Base-by-base conservation (phyloP, 2,113 vertebrate genomes). In the Coreoperca whiteheadi region DNA sequence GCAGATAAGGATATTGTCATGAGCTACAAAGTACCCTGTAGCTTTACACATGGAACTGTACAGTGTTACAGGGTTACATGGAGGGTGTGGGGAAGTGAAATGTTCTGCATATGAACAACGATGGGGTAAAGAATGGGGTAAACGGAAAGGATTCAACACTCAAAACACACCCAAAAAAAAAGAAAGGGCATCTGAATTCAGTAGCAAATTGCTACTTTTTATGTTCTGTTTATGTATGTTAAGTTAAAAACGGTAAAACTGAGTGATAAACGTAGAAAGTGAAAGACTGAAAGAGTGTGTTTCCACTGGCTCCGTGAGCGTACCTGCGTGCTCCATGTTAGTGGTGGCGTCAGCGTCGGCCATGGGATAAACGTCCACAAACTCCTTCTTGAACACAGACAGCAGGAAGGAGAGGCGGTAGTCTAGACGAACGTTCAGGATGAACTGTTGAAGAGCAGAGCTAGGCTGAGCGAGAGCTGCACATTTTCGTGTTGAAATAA, bases 351-450 rank as follows among this genome's bases (percentile, higher is more conserved):
- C 98, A 0, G 97, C 97, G 71, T 99, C 97, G 81, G 96, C 97
- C 97, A 98, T 98, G 12, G 97, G 97, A 64, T 98, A 98, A 86
- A 98, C 97, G 3, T 98, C 98, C 81, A 97, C 97, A 91, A 99
- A 99, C 92, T 99, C 98, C 92, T 99, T 99, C 95, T 99, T 99
- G 86, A 99, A 99, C 68, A 98, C 96, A 0, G 98, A 99, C 21
- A 99, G 96, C 89, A 99, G 94, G 94, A 98, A 99, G 85, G 98
- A 99, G 64, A 99, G 96, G 54, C 98, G 97, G 90, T 99, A 99
- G 92, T 99, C 98, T 91, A 99, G 94, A 2, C 98, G 96, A 14
- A 99, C 98, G 0, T 97, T 99, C 76, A 99, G 96, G 92, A 99
- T 99, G 92, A 99, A 99, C 98, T 99, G 92, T 74, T n/a, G 32